phyloP scores from a whole-genome alignment of 2,113 vertebrate genomes.

The Gallinago jamesoni region DNA sequence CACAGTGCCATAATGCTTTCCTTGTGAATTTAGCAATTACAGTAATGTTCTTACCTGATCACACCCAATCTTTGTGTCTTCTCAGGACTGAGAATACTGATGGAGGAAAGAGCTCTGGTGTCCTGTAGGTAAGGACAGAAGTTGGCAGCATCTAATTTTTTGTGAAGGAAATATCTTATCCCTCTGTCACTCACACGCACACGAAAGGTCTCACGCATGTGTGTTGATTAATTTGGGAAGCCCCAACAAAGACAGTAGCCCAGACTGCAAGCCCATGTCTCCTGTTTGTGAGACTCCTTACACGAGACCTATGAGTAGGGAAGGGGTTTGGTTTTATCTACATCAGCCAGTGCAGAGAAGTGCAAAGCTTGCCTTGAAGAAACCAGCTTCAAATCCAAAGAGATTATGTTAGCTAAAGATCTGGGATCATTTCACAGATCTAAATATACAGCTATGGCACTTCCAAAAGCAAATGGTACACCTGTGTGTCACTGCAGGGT shows the following conservation, averaged over 20 bases:
- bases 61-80: neutral
- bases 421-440: neutral
- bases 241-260: neutral
- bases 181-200: accelerated
- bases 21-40: neutral
- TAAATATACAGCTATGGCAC: accelerated
- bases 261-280: neutral
- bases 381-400: neutral
- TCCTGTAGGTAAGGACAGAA: neutral
- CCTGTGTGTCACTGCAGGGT: neutral
- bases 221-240: neutral
- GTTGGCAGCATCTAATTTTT: neutral
- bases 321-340: neutral
- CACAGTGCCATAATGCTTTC: neutral
- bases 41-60: neutral
- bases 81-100: neutral
- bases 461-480: accelerated
- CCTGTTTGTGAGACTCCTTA: neutral
- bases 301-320: accelerated
- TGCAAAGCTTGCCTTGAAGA: neutral
- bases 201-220: accelerated
- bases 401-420: neutral
- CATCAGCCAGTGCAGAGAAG: neutral
- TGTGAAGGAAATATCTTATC: neutral
- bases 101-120: accelerated